Percentiles rank a stretch among this genome's conserved stretches.
These are phyloP conservation scores for Cheilinus undulatus DNA, from an alignment of 2,113 vertebrate genomes.

Conservation along the genomic window DNA sequence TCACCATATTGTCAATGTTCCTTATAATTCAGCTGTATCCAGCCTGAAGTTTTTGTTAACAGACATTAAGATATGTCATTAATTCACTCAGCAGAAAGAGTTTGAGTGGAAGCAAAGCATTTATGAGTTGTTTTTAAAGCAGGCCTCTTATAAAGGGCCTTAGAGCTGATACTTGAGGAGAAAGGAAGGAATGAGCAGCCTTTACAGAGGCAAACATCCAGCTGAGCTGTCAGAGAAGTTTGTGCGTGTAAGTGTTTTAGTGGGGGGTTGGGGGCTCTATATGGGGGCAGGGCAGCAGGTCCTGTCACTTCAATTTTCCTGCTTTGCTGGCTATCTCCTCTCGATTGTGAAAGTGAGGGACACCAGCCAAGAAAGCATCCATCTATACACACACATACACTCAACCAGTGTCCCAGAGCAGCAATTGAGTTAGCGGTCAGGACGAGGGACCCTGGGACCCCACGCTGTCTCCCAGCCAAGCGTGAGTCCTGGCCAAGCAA, in stretches of 20 bases:
- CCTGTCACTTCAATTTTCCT: slow-evolving; percentile 47
- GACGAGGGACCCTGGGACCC: not conserved
- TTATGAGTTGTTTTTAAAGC: no score
- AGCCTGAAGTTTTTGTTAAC: no score
- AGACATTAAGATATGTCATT: no score
- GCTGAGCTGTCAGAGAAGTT: not conserved
- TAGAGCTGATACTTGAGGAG: not conserved
- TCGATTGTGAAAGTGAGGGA: slow-evolving; percentile 20
- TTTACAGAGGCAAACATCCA: slow-evolving; percentile 11
- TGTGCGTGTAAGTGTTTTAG: not conserved
- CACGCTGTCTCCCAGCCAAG: slow-evolving; percentile 22
- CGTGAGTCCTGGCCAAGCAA: slow-evolving; percentile 23
- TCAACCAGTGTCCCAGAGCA: slow-evolving; percentile 5
- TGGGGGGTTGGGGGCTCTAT: not conserved
- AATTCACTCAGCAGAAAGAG: no score
- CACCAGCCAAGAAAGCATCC: not conserved
- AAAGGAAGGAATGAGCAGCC: no score
- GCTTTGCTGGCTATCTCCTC: slow-evolving; percentile 30
- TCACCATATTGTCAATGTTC: no score
- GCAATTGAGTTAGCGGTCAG: not conserved
- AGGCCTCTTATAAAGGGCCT: no score
- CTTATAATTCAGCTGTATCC: no score
- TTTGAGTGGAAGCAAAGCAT: no score
- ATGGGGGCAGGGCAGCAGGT: slow-evolving; percentile 38
- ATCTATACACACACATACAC: slow-evolving; percentile 3